Percentiles rank a stretch among this genome's conserved stretches.
Conservation (phyloP, 2,888 invertebrate genomes). For the Papilio elwesi region DNA sequence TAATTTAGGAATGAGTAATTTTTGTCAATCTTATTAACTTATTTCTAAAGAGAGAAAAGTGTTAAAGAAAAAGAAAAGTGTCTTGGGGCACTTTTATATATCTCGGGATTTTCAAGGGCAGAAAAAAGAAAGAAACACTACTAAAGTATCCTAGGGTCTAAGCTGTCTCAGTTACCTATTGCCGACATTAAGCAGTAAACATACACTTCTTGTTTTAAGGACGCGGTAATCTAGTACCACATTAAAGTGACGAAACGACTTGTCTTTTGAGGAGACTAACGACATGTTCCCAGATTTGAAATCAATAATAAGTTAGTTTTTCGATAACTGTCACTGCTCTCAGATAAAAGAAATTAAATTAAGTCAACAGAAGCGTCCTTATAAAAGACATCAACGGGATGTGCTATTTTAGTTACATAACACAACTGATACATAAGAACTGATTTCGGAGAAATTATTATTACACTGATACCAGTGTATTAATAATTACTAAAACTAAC, state of each 20-base stretch:
- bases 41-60: no score
- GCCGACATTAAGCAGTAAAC: background rate
- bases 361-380: background rate
- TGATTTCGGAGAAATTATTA: no score
- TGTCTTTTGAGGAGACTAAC: conserved; percentile 1
- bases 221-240: background rate
- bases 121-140: no score
- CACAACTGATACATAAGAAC: no score
- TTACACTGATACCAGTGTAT: no score
- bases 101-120: no score
- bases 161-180: background rate
- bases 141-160: background rate
- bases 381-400: conserved; percentile 39
- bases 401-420: background rate
- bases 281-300: background rate
- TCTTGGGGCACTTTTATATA: no score
- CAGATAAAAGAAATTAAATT: conserved; percentile 1
- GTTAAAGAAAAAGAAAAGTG: no score
- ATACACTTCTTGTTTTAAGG: background rate
- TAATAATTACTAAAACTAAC: no score
- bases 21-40: no score
- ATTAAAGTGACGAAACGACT: background rate
- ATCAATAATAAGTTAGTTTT: conserved; percentile 3
- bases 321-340: conserved; percentile 10
- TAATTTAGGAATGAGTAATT: no score